phyloP scores from a whole-genome alignment of 2,888 invertebrate species.

The Agrochola macilenta region DNA sequence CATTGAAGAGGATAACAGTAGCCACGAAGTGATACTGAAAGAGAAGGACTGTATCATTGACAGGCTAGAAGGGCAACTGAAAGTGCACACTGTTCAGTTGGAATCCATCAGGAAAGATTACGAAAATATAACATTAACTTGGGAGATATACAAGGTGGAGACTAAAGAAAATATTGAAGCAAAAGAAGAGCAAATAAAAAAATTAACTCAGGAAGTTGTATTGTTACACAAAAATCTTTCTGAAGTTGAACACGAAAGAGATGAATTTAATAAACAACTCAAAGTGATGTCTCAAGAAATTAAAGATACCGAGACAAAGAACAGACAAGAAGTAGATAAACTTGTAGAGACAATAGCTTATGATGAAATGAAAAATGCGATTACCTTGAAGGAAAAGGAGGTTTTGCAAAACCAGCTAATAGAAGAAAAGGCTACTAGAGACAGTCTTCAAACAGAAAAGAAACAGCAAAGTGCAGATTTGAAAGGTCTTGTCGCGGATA shows the following conservation, averaged over 20 bases:
- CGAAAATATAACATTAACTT: conserved; percentile 70
- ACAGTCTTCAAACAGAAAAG: conserved; percentile 65
- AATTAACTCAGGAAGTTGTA: conserved; percentile 59
- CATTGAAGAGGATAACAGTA: conserved; percentile 76
- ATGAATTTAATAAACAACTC: conserved; percentile 41
- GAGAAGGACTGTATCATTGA: conserved; percentile 76
- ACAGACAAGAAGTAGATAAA: conserved; percentile 44
- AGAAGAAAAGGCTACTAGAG: conserved; percentile 57
- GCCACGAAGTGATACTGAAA: conserved; percentile 72
- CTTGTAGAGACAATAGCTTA: conserved; percentile 44
- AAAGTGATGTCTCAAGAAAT: conserved; percentile 42
- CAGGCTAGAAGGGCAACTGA: conserved; percentile 72
- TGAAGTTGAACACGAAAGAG: conserved; percentile 48
- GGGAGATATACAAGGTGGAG: conserved; percentile 72
- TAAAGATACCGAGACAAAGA: conserved; percentile 36
- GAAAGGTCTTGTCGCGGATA: conserved; percentile 64
- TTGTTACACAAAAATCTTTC: conserved; percentile 53
- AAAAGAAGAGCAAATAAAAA: conserved; percentile 67
- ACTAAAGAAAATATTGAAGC: conserved; percentile 65
- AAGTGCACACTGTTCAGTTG: conserved; percentile 64
- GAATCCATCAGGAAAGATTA: conserved; percentile 70
- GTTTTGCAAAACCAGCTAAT: conserved; percentile 50
- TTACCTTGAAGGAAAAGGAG: conserved; percentile 56
- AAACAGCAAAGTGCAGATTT: conserved; percentile 57
- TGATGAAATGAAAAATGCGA: conserved; percentile 40